A percentile compares a stretch with the other conserved stretches of the same genome.
phyloP scores from a whole-genome alignment of 2,888 invertebrate genomes.

The Heliconius ismenius region DNA sequence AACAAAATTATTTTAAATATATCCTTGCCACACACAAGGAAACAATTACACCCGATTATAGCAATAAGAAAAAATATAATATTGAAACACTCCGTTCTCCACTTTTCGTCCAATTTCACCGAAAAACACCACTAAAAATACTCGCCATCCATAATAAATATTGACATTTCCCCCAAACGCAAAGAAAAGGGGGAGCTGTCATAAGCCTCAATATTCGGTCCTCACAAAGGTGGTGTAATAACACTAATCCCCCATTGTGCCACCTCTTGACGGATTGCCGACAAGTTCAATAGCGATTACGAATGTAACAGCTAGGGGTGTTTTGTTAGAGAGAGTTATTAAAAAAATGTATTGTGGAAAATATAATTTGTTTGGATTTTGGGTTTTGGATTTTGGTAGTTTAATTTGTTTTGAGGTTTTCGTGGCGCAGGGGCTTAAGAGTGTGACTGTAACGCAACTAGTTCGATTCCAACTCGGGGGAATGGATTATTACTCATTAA shows the following conservation, averaged over 20 bases:
- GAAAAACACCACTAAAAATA: constrained; percentile 9
- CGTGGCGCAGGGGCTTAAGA: no score
- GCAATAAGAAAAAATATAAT: neutral
- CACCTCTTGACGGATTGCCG: constrained; percentile 80
- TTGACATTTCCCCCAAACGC: constrained; percentile 40
- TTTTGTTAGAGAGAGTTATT: constrained; percentile 70
- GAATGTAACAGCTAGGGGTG: constrained; percentile 60
- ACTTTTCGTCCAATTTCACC: neutral
- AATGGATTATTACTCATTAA: neutral
- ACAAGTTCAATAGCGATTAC: constrained; percentile 73
- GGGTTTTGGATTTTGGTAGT: constrained; percentile 30
- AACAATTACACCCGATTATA: neutral
- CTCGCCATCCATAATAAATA: constrained; percentile 24
- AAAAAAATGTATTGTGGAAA: constrained; percentile 64
- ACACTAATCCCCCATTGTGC: constrained; percentile 80
- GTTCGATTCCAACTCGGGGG: neutral
- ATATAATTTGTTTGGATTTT: constrained; percentile 72
- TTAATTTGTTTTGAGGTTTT: neutral
- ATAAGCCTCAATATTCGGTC: constrained; percentile 79
- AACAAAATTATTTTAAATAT: neutral
- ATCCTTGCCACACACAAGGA: no score
- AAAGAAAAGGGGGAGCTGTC: constrained; percentile 66
- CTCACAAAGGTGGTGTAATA: constrained; percentile 80
- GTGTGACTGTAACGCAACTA: neutral
- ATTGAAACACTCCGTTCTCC: neutral